Percentiles rank a stretch among this genome's conserved stretches.
These are phyloP conservation scores for Peromyscus californicus DNA, from an alignment of 2,113 vertebrate species.

Conservation along the genomic window DNA sequence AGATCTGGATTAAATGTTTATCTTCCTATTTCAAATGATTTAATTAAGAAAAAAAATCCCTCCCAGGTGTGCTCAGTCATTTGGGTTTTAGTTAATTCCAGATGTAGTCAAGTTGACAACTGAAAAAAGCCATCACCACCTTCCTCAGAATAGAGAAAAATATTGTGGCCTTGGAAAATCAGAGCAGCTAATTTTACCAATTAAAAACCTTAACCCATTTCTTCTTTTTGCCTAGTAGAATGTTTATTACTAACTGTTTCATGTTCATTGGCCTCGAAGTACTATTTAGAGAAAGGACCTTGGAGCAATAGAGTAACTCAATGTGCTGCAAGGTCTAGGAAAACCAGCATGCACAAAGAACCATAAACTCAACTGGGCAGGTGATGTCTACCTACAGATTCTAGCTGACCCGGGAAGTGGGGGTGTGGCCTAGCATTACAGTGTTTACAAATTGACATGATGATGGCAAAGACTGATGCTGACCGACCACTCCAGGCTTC, in stretches of 20 bases:
- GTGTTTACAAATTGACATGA: background rate
- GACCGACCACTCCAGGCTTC: background rate
- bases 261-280: slow-evolving; percentile 10
- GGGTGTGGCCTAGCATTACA: slow-evolving; percentile 2
- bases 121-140: background rate
- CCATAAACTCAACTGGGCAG: background rate
- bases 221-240: slow-evolving; percentile 38
- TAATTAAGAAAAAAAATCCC: background rate
- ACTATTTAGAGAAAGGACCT: slow-evolving; percentile 34
- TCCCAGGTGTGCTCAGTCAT: background rate
- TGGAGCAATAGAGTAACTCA: slow-evolving; percentile 18
- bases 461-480: slow-evolving; percentile 18
- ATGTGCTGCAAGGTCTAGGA: background rate
- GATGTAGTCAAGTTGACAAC: background rate
- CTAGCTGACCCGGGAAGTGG: background rate
- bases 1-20: background rate
- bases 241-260: slow-evolving; percentile 59
- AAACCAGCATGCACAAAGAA: slow-evolving; percentile 38
- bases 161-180: background rate
- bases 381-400: background rate
- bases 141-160: background rate
- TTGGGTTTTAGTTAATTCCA: background rate
- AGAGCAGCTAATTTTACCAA: background rate
- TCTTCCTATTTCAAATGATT: background rate
- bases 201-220: slow-evolving; percentile 20